Conservation (phyloP, 2,888 invertebrate genomes). For the Neoascia interrupta region DNA sequence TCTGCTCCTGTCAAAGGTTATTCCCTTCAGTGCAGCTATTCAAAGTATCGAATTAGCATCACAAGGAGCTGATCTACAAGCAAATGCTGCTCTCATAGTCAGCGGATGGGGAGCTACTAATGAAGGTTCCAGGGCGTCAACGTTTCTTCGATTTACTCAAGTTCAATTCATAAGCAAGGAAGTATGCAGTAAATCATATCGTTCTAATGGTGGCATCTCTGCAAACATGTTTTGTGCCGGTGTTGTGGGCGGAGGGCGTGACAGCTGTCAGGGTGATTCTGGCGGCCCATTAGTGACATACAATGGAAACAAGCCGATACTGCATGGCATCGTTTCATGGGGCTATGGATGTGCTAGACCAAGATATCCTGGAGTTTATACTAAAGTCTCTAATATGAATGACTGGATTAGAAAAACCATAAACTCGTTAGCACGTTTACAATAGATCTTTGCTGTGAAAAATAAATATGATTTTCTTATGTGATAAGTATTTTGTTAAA, state of each 20-base stretch:
- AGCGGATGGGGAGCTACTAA: conserved; percentile 39
- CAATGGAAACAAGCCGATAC: conserved; percentile 35
- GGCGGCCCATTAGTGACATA: conserved; percentile 74
- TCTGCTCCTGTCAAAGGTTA: conserved; percentile 3
- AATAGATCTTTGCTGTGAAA: too few relatives aligned
- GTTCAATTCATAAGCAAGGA: conserved; percentile 22
- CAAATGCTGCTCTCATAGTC: conserved; percentile 9
- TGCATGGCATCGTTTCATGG: conserved; percentile 76
- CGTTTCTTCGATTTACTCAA: conserved; percentile 4
- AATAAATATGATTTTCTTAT: too few relatives aligned
- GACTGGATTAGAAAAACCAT: too few relatives aligned
- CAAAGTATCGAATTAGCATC: conserved; percentile 15
- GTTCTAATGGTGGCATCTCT: conserved; percentile 64
- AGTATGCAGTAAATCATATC: conserved; percentile 1
- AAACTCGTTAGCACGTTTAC: too few relatives aligned
- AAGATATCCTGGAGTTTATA: conserved; percentile 74
- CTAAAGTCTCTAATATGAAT: conserved; percentile 37
- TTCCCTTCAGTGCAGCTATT: neutral
- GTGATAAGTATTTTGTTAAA: too few relatives aligned
- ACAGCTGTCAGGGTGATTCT: conserved; percentile 74
- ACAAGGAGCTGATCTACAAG: neutral
- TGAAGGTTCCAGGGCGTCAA: neutral
- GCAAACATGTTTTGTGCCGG: conserved; percentile 76
- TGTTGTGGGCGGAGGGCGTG: conserved; percentile 71
- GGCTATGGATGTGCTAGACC: conserved; percentile 73